A percentile compares a stretch with the other conserved stretches of the same genome.
Evolutionary conservation across 2,113 vertebrate species (phyloP).

Genomic region (Nyctibius bracteatus): DNA sequence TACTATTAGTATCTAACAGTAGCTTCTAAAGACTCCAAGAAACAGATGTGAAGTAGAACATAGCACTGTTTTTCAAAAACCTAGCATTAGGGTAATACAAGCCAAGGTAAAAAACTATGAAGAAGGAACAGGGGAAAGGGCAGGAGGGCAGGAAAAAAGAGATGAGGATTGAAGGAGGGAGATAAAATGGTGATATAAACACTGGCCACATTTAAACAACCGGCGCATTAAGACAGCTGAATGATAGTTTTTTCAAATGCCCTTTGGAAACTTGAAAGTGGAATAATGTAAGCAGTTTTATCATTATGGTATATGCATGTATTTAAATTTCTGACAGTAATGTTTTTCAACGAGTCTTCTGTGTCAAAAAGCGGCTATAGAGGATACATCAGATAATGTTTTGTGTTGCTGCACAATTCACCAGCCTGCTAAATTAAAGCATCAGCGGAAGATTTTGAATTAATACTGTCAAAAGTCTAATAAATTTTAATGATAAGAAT

Average conservation of each 20-base stretch:
- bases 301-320: background rate
- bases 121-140: background rate
- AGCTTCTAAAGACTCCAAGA: background rate
- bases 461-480: slow-evolving; percentile 28
- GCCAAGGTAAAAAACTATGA: background rate
- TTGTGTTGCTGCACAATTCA: background rate
- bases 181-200: background rate
- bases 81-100: background rate
- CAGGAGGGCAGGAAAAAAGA: background rate
- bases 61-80: background rate
- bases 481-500: slow-evolving; percentile 23
- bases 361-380: background rate
- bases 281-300: background rate
- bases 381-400: background rate
- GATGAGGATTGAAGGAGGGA: background rate
- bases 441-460: slow-evolving; percentile 17
- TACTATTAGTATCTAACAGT: background rate
- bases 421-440: background rate
- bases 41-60: background rate
- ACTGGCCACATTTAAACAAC: background rate
- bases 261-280: background rate
- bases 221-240: background rate
- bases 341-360: background rate
- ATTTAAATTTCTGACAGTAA: background rate
- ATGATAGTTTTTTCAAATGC: background rate